Evolutionary conservation across 92 coral and sea anemone species (phyloP), one percentile per base, ranked within the genome.

Genomic region (Palythoa grandiflora): DNA sequence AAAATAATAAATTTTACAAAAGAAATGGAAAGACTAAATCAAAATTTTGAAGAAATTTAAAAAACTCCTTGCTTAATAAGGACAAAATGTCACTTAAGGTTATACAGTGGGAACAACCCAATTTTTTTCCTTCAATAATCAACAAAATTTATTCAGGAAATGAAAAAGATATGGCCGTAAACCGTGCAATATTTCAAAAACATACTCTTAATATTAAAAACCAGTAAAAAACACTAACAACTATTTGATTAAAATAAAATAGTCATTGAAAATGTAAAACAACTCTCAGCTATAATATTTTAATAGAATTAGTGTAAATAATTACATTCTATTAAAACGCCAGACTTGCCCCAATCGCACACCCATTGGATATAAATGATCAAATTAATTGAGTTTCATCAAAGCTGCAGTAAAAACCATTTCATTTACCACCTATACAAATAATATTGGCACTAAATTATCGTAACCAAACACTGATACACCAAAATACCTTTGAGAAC

Each of bases 291-390:
- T 1, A 66, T 48, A 28, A 63, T 68, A 66, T 81, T 81, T 80
- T 40, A 81, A 81, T 66, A 75, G 44, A 21, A 81, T 48, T 28
- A 40, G 74, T 66, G 86, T 47, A 81, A 81, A 81, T 72, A 38
- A 80, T 80, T 36, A 37, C 59, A 39, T 48, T 52, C 16, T 38
- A 38, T 16, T 63, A 38, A 79, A 59, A 60, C 19, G 57, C 37
- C 66, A 20, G 39, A 53, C 38, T n/a, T 38, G 39, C 10, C 57
- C 9, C 2, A 48, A 81, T 21, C 19, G 9, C 15, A 13, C 60
- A 28, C 47, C 86, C 54, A 16, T 1, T 12, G 54, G 14, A 79
- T 17, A 55, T 16, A 61, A 39, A 79, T 79, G 84, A 59, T 61
- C 76, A 81, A 16, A 38, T 12, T 73, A 38, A 73, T 8, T 17